Evolutionary conservation across 2,797 vertebrate species (phyloP).

Genomic region (Atherinosoma microstoma): DNA sequence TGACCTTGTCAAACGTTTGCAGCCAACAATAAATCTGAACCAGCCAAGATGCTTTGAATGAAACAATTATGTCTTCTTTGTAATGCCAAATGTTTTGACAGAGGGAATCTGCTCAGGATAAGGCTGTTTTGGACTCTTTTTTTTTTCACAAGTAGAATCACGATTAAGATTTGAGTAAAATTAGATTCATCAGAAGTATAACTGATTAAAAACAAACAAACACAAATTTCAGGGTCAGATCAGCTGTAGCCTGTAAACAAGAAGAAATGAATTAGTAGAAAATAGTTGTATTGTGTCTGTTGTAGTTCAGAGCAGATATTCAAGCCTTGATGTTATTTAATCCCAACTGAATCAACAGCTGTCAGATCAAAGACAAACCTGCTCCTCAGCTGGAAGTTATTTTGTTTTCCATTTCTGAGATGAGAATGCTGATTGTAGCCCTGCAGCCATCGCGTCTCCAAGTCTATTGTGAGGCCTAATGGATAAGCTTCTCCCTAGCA

Average conservation of each 20-base stretch:
- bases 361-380: slow-evolving; percentile 16
- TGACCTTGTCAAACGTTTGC: neutral
- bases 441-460: neutral
- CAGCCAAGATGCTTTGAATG: neutral
- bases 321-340: slow-evolving; percentile 31
- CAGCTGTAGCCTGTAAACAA: neutral
- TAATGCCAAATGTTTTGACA: slow-evolving; percentile 4
- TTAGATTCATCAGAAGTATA: slow-evolving; percentile 1
- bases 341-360: slow-evolving; percentile 26
- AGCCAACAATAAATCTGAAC: slow-evolving; percentile 7
- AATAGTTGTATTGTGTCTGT: neutral
- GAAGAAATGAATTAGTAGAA: neutral
- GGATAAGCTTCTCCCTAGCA: neutral
- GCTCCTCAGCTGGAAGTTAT: neutral
- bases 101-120: neutral
- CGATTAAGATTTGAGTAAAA: neutral
- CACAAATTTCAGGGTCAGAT: neutral
- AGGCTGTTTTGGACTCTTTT: neutral
- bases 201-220: slow-evolving; percentile 2
- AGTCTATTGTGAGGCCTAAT: neutral
- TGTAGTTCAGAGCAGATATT: neutral
- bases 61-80: neutral
- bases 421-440: neutral
- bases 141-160: neutral
- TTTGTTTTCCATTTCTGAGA: neutral